Evolutionary conservation across 2,888 invertebrate species (phyloP).

Genomic region (Linhomoeus sp.): DNA sequence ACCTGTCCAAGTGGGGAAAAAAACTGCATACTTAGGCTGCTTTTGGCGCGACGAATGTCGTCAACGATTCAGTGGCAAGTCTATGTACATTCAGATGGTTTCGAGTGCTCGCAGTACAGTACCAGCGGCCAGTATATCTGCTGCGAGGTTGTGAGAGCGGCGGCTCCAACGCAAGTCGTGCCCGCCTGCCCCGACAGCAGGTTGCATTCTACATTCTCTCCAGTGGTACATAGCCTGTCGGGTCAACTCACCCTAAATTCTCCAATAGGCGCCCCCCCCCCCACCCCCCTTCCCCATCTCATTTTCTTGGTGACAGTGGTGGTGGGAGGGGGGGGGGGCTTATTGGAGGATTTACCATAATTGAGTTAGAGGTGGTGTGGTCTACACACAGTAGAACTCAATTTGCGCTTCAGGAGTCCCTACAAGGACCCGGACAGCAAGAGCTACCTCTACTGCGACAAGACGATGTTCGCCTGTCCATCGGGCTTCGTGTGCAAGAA

Average conservation of each 20-base stretch:
- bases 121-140: constrained; percentile 5
- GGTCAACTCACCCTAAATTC: too few species aligned
- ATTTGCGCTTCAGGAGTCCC: not conserved
- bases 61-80: too few species aligned
- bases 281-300: not conserved
- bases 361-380: too few species aligned
- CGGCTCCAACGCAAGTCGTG: too few species aligned
- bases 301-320: too few species aligned
- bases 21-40: too few species aligned
- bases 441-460: constrained; percentile 1
- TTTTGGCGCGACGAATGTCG: too few species aligned
- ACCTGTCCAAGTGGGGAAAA: not conserved
- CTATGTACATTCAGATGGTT: not conserved
- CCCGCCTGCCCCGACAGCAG: not conserved
- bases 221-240: not conserved
- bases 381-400: too few species aligned
- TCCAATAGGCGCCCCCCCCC: too few species aligned
- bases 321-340: too few species aligned
- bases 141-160: not conserved
- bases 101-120: constrained; percentile 2
- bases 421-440: constrained; percentile 1
- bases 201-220: not conserved
- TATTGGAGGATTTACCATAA: too few species aligned
- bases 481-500: constrained; percentile 4
- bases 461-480: constrained; percentile 4